phyloP scores from a whole-genome alignment of 2,888 invertebrate species.

The Mycalesis mineus region DNA sequence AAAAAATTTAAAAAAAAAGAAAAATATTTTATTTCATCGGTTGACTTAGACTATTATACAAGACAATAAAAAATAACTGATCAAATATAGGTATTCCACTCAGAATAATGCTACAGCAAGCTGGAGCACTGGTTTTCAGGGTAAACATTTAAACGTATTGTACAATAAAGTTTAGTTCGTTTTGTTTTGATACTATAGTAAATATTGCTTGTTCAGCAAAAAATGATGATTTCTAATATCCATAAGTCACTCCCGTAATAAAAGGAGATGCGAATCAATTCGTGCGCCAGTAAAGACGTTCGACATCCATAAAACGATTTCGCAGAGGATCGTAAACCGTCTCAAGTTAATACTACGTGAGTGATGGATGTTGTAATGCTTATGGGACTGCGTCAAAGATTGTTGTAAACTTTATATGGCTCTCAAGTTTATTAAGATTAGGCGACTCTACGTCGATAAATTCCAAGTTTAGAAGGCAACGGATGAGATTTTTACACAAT shows the following conservation, averaged over 20 bases:
- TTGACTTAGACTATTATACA: too few relatives aligned
- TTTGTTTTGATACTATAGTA: too few relatives aligned
- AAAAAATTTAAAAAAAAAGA: too few relatives aligned
- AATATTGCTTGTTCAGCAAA: neutral
- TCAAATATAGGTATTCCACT: too few relatives aligned
- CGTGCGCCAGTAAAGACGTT: conserved; percentile 1
- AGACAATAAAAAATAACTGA: too few relatives aligned
- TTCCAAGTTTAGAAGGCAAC: too few relatives aligned
- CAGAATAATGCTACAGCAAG: too few relatives aligned
- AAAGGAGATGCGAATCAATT: conserved; percentile 2
- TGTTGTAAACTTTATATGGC: neutral
- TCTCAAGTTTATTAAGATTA: neutral
- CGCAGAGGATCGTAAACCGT: conserved; percentile 8
- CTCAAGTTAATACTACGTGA: conserved; percentile 6
- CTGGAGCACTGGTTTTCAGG: too few relatives aligned
- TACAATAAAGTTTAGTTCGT: too few relatives aligned
- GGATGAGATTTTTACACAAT: too few relatives aligned
- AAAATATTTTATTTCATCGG: too few relatives aligned
- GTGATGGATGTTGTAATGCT: conserved; percentile 4
- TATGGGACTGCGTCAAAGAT: neutral
- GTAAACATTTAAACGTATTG: too few relatives aligned
- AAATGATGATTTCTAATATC: neutral
- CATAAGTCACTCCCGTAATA: conserved; percentile 1
- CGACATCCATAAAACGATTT: conserved; percentile 9
- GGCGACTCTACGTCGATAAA: neutral